Evolutionary conservation across 2,113 vertebrate genomes (phyloP).

Genomic region (Lepisosteus oculatus): DNA sequence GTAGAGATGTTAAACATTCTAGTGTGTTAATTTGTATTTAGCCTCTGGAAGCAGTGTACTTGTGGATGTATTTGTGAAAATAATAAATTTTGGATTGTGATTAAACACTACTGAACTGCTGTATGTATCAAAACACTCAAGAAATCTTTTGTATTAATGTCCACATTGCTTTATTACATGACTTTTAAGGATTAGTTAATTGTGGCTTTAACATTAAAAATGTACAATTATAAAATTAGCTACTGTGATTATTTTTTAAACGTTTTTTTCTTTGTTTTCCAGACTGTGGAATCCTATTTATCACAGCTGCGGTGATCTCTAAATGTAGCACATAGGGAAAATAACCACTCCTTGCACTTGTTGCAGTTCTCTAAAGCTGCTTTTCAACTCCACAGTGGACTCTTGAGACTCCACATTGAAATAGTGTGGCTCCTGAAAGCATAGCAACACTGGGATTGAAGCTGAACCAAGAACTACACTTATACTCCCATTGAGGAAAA

Average conservation of each 20-base stretch:
- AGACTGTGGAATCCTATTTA: constrained; percentile 84
- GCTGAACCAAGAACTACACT: constrained; percentile 42
- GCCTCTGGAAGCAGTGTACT: no score
- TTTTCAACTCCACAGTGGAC: constrained; percentile 37
- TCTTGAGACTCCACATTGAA: constrained; percentile 34
- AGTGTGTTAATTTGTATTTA: no score
- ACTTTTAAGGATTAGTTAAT: no score
- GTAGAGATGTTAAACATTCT: no score
- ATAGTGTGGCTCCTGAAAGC: constrained; percentile 46
- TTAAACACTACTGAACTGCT: not conserved
- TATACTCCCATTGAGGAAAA: constrained; percentile 34
- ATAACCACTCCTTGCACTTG: constrained; percentile 24
- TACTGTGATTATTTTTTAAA: no score
- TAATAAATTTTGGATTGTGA: no score
- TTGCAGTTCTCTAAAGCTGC: constrained; percentile 22
- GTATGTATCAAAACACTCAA: no score
- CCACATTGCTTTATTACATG: no score
- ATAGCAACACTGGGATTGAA: constrained; percentile 46
- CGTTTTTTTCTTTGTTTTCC: constrained; percentile 27
- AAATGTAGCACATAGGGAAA: constrained; percentile 20
- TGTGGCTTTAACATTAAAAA: no score
- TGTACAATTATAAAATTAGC: no score
- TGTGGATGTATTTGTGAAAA: no score
- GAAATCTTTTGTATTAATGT: no score
- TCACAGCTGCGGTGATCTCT: constrained; percentile 73